Evolutionary conservation across 2,888 invertebrate species (phyloP), one percentile per base, ranked within the genome.

Genomic region (Hemithea aestivaria): DNA sequence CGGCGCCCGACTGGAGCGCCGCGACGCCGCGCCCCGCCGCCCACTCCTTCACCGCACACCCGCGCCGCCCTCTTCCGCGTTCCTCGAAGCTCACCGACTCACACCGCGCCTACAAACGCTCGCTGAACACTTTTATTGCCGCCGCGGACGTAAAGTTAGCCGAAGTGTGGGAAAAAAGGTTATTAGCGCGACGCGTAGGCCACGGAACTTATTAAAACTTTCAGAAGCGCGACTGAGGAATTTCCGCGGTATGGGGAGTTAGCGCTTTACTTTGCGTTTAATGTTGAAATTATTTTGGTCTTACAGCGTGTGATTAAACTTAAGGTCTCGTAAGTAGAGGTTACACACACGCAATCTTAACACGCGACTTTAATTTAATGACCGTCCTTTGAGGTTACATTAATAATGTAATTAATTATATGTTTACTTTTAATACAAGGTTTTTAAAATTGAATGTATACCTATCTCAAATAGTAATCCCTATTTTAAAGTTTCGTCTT

Each of bases 1-100:
- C 73, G 83, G 84, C 82, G 83, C 83, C 79, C 79, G 83, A 84
- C 84, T 84, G 78, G 78, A 79, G 55, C 71, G 75, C 62, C 72
- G 70, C 72, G 74, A 63, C 72, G 62, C 62, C 45, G 46, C 48
- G 48, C 48, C 44, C 45, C 51, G 49, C 49, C 46, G 53, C 24
- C 56, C 58, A 34, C 56, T 58, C 55, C 60, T 49, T 62, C 59
- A 53, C 53, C 62, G 49, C 60, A 49, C 49, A n/a, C 51, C 37
- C 48, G 31, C 53, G 27, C 39, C 38, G 10, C 24, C 8, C 29
- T 20, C 20, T 34, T 37, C 40, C 40, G 27, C 58, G 40, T 57
- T 59, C 54, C 60, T 34, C 63, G 57, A 63, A 58, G 45, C 48
- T 52, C 44, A 34, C 49, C 56, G 48, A 53, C 29, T 30, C 44